These are phyloP conservation scores for Muscicapa adusta DNA, from an alignment of 2,113 vertebrate species.

Conservation along the genomic window DNA sequence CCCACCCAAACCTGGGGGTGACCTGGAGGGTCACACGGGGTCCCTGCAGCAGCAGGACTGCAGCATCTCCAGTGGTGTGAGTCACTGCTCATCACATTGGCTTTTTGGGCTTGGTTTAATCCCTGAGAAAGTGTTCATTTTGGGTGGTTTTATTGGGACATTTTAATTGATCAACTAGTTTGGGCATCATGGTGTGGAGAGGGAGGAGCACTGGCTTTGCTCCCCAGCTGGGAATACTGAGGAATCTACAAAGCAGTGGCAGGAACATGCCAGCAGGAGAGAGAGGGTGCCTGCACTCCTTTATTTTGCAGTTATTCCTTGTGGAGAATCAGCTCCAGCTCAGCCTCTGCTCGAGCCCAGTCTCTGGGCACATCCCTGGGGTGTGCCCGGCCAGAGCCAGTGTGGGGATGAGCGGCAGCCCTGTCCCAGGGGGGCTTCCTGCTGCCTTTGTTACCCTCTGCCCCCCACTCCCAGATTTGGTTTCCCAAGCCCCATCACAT, in stretches of 20 bases:
- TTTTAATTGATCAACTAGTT: background rate
- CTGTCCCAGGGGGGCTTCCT: background rate
- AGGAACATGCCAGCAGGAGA: background rate
- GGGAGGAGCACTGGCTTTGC: background rate
- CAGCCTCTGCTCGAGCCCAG: background rate
- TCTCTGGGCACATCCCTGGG: background rate
- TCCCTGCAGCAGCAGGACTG: background rate
- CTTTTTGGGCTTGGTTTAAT: background rate
- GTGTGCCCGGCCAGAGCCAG: background rate
- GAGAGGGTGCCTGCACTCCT: background rate
- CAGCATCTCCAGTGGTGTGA: background rate
- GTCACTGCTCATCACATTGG: background rate
- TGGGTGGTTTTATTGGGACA: accelerated
- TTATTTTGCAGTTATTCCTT: background rate
- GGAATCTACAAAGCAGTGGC: background rate
- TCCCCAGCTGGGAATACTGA: background rate
- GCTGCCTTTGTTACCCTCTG: background rate
- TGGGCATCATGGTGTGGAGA: accelerated
- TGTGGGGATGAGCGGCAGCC: background rate
- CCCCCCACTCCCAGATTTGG: background rate
- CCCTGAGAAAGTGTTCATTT: background rate
- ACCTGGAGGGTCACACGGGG: accelerated
- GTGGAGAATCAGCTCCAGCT: background rate
- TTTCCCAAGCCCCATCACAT: background rate
- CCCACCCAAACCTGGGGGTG: background rate